These are phyloP conservation scores for Centrocercus urophasianus DNA, from an alignment of 2,113 vertebrate species.

Conservation along the genomic window DNA sequence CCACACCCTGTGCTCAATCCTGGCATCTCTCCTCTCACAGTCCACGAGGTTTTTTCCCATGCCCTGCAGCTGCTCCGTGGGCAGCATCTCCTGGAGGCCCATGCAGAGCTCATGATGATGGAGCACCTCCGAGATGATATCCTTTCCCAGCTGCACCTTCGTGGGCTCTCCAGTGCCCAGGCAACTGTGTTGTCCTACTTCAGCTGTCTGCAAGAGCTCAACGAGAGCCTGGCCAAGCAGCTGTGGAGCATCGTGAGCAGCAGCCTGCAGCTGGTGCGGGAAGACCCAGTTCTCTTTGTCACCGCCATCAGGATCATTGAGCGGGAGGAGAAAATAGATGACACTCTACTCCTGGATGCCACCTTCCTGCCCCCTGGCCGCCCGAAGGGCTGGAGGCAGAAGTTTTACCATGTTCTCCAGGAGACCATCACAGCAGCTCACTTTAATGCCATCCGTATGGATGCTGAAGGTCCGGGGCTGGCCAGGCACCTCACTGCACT, in stretches of 20 bases:
- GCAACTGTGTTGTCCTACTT: slow-evolving; percentile 84
- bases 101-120: slow-evolving; percentile 87
- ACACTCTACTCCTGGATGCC: slow-evolving; percentile 67
- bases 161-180: slow-evolving; percentile 14
- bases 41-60: slow-evolving; percentile 84
- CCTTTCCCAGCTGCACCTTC: slow-evolving; percentile 81
- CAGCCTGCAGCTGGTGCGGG: slow-evolving; percentile 80
- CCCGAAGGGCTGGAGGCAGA: slow-evolving; percentile 89
- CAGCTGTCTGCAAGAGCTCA: slow-evolving; percentile 85
- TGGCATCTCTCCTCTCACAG: slow-evolving; percentile 71
- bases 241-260: slow-evolving; percentile 86
- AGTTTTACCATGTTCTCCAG: slow-evolving; percentile 87
- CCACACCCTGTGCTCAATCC: rapidly evolving
- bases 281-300: slow-evolving; percentile 91
- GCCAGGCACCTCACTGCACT: slow-evolving; percentile 86
- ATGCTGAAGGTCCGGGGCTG: slow-evolving; percentile 81
- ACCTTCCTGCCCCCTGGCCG: slow-evolving; percentile 82
- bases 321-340: slow-evolving; percentile 87
- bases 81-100: slow-evolving; percentile 88
- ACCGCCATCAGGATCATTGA: slow-evolving; percentile 92
- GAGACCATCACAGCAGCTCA: slow-evolving; percentile 69
- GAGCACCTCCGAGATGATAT: slow-evolving; percentile 89
- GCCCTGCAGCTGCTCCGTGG: slow-evolving; percentile 85
- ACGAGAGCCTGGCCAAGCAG: slow-evolving; percentile 86
- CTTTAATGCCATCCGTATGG: slow-evolving; percentile 37